A percentile compares a stretch with the other conserved stretches of the same genome.
Evolutionary conservation across 2,888 invertebrate genomes (phyloP).

Genomic region (Carabus problematicus): DNA sequence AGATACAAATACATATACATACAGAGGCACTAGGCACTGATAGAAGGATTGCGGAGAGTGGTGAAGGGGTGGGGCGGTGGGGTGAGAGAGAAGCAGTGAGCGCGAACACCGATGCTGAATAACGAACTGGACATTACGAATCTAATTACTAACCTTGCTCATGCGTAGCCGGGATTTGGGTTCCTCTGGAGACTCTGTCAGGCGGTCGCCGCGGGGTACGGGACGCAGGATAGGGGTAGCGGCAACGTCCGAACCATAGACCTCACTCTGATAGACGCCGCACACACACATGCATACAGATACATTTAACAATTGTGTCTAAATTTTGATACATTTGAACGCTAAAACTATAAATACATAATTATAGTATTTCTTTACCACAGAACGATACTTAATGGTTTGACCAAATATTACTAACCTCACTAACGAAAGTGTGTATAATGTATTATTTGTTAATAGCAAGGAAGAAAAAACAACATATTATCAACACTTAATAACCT

Average conservation of each 20-base stretch:
- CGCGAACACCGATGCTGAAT: constrained; percentile 51
- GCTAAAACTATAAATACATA: too few species aligned
- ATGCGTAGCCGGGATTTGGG: constrained; percentile 56
- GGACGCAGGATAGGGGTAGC: constrained; percentile 33
- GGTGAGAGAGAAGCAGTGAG: constrained; percentile 43
- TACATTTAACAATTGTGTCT: neutral
- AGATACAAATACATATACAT: constrained; percentile 25
- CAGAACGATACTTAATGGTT: too few species aligned
- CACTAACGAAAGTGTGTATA: too few species aligned
- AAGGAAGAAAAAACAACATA: too few species aligned
- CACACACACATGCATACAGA: constrained; percentile 1
- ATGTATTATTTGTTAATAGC: too few species aligned
- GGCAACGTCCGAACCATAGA: constrained; percentile 30
- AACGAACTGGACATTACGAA: constrained; percentile 64
- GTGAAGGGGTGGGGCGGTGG: constrained; percentile 34
- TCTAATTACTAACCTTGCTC: constrained; percentile 64
- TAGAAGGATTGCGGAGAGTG: constrained; percentile 21
- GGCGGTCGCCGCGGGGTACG: constrained; percentile 21
- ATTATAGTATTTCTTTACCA: too few species aligned
- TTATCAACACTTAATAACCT: too few species aligned
- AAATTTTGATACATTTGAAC: constrained; percentile 7
- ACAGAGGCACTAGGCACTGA: constrained; percentile 38
- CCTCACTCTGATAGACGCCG: constrained; percentile 14
- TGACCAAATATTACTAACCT: neutral
- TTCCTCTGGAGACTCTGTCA: constrained; percentile 40